Conservation (phyloP, 2,113 vertebrate genomes). For the Brachyistius frenatus region DNA sequence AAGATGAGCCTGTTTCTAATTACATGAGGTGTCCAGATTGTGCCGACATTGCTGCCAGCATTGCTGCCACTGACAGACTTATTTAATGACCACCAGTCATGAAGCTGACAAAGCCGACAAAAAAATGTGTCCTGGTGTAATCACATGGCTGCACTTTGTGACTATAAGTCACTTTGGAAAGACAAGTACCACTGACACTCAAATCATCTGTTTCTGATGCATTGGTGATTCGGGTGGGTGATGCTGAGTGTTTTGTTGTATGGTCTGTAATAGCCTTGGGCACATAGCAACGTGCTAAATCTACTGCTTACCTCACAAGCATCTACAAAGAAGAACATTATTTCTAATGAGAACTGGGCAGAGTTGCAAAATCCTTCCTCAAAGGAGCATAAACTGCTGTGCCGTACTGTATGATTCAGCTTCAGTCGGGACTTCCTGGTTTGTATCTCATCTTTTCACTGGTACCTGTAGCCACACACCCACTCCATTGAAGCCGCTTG, state of each 20-base stretch:
- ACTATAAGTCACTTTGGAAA: not conserved
- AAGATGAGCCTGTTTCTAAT: constrained; percentile 40
- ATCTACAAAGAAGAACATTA: constrained; percentile 33
- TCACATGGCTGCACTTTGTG: constrained; percentile 9
- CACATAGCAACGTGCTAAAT: not conserved
- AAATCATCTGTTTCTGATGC: not conserved
- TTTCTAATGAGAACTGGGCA: constrained; percentile 24
- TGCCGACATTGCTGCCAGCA: constrained; percentile 34
- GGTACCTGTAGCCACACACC: constrained; percentile 50
- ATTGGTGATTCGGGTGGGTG: not conserved
- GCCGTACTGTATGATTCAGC: constrained; percentile 27
- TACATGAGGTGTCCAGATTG: constrained; percentile 54
- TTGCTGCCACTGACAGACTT: constrained; percentile 31
- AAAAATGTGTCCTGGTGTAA: constrained; percentile 7
- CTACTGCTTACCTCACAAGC: constrained; percentile 3
- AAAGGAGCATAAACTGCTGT: constrained; percentile 32
- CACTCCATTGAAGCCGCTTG: constrained; percentile 35
- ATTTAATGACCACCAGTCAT: constrained; percentile 31
- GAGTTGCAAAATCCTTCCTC: constrained; percentile 54
- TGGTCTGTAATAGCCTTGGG: not conserved
- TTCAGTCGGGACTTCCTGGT: constrained; percentile 42
- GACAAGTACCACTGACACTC: not conserved
- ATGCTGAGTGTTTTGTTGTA: not conserved
- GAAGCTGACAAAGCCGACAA: constrained; percentile 13
- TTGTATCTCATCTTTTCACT: constrained; percentile 47